Conservation (phyloP, 2,888 invertebrate genomes). For the Pachycephus smyrnensis region DNA sequence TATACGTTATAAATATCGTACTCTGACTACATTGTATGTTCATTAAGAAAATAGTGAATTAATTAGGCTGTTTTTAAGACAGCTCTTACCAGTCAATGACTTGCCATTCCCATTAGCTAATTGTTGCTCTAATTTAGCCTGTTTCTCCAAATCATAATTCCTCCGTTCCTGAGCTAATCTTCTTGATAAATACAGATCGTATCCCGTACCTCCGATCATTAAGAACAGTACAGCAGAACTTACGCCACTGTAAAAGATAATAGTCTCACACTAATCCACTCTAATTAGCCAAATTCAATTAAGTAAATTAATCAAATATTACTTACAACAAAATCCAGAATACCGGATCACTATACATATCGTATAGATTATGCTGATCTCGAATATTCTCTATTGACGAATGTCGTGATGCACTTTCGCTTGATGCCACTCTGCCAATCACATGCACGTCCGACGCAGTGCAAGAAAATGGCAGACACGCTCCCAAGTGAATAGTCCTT, state of each 20-base stretch:
- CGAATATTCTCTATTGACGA: constrained; percentile 73
- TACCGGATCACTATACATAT: constrained; percentile 76
- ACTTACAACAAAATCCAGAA: constrained; percentile 79
- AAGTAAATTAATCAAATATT: not conserved
- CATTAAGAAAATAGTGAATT: no score
- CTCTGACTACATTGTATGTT: no score
- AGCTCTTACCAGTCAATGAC: constrained; percentile 49
- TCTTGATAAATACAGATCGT: constrained; percentile 72
- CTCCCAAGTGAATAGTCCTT: constrained; percentile 79
- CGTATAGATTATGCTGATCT: constrained; percentile 75
- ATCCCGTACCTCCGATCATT: constrained; percentile 76
- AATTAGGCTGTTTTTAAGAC: no score
- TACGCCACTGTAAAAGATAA: constrained; percentile 67
- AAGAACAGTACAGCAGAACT: constrained; percentile 70
- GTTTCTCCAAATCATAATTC: constrained; percentile 60
- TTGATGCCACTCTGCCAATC: constrained; percentile 67
- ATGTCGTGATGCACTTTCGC: constrained; percentile 67
- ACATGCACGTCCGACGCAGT: constrained; percentile 72
- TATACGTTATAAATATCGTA: no score
- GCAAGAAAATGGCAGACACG: constrained; percentile 81
- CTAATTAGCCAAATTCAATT: not conserved
- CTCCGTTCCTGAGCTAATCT: constrained; percentile 40
- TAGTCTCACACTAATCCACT: not conserved
- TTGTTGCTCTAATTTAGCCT: constrained; percentile 59
- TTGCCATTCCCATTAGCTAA: constrained; percentile 48